phyloP scores from a whole-genome alignment of 2,113 vertebrate species.

The Rousettus leschenaultii region DNA sequence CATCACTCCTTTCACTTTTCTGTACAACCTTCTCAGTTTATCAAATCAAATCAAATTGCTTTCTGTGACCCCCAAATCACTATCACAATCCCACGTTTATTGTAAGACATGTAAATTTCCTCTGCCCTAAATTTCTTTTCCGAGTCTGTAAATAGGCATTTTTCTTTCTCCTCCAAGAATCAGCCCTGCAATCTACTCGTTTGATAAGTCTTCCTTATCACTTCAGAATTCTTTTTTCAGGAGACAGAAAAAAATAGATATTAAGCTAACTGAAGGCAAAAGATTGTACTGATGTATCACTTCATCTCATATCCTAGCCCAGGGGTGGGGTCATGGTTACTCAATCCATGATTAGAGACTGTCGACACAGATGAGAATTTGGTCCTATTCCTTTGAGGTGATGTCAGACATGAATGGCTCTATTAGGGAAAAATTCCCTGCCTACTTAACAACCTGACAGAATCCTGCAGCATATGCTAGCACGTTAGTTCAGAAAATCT shows the following conservation, averaged over 20 bases:
- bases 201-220: background rate
- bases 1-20: background rate
- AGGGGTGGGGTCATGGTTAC: background rate
- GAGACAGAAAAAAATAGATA: background rate
- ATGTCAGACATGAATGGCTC: background rate
- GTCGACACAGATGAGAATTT: background rate
- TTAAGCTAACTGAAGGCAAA: background rate
- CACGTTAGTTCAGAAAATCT: background rate
- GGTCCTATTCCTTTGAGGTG: background rate
- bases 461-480: background rate
- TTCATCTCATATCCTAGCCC: background rate
- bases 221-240: background rate
- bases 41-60: background rate
- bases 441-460: background rate
- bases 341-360: background rate
- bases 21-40: background rate
- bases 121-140: background rate
- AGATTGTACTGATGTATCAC: accelerated
- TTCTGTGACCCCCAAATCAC: background rate
- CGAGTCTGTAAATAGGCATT: background rate
- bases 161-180: background rate
- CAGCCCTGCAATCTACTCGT: background rate
- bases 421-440: background rate
- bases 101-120: background rate
- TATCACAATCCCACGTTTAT: background rate